Conservation (phyloP, 2,888 invertebrate genomes). For the Melinaea menophilus region DNA sequence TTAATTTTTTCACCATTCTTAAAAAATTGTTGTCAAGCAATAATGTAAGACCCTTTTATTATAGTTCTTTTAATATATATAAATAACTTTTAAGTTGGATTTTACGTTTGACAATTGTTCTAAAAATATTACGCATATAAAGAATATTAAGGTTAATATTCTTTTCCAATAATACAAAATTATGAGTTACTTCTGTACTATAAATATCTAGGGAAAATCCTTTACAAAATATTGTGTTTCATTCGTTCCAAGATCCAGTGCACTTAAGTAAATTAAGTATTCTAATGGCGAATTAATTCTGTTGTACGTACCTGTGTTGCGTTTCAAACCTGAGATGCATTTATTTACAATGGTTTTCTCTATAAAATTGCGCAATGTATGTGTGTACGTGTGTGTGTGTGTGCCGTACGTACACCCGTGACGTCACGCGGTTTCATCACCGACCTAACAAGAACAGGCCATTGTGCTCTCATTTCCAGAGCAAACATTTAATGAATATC, state of each 20-base stretch:
- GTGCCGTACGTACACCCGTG: slow-evolving; percentile 37
- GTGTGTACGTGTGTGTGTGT: neutral
- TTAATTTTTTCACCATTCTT: no score
- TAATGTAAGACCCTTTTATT: no score
- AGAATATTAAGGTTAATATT: no score
- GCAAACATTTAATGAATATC: slow-evolving; percentile 50
- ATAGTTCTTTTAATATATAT: no score
- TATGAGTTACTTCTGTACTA: no score
- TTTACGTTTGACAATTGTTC: no score
- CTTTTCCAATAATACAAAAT: no score
- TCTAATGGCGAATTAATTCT: neutral
- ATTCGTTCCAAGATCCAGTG: neutral
- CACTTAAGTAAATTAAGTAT: slow-evolving; percentile 1
- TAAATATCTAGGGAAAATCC: no score
- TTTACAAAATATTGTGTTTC: neutral
- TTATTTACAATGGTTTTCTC: slow-evolving; percentile 25
- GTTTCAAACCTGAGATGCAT: slow-evolving; percentile 25
- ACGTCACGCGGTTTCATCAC: slow-evolving; percentile 67
- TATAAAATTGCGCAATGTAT: slow-evolving; percentile 34
- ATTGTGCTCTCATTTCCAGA: slow-evolving; percentile 61
- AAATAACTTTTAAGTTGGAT: no score
- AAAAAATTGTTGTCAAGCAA: no score
- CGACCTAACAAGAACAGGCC: slow-evolving; percentile 54
- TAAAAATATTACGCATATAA: no score
- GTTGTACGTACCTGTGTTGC: neutral